A percentile compares a stretch with the other conserved stretches of the same genome.
Evolutionary conservation across 2,888 invertebrate species (phyloP).

Genomic region (Harpalus rubripes): DNA sequence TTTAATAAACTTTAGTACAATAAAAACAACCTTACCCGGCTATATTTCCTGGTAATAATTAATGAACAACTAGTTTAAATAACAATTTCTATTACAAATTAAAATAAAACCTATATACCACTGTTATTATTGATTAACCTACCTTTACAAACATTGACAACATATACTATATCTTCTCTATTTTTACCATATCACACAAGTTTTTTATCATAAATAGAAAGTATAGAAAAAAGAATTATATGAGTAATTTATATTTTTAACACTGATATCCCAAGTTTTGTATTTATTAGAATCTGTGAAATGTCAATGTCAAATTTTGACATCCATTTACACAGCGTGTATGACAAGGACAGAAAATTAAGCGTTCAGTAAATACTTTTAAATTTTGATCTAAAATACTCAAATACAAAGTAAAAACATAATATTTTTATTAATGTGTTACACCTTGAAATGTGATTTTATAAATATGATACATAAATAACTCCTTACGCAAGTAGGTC

Average conservation of each 20-base stretch:
- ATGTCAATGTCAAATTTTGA: constrained; percentile 67
- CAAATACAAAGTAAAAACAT: background rate
- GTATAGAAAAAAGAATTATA: constrained; percentile 38
- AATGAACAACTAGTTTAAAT: background rate
- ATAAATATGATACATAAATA: constrained; percentile 1
- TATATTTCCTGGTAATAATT: constrained; percentile 12
- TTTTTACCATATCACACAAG: constrained; percentile 52
- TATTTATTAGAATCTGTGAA: constrained; percentile 61
- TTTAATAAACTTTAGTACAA: background rate
- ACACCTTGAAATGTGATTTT: constrained; percentile 1
- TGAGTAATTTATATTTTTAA: constrained; percentile 65
- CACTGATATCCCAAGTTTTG: constrained; percentile 47
- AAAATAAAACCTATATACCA: constrained; percentile 50
- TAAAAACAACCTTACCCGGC: background rate
- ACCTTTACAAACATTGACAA: constrained; percentile 66
- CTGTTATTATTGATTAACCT: constrained; percentile 66
- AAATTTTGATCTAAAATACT: background rate
- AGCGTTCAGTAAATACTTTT: constrained; percentile 14
- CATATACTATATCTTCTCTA: constrained; percentile 35
- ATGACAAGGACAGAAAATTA: constrained; percentile 51
- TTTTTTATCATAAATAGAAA: constrained; percentile 50
- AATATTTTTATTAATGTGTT: background rate
- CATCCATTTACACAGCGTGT: constrained; percentile 62
- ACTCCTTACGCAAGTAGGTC: constrained; percentile 9
- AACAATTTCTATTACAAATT: constrained; percentile 25